Base-by-base conservation (phyloP, 2,888 invertebrate genomes). In the Caenorhabditis panamensis region DNA sequence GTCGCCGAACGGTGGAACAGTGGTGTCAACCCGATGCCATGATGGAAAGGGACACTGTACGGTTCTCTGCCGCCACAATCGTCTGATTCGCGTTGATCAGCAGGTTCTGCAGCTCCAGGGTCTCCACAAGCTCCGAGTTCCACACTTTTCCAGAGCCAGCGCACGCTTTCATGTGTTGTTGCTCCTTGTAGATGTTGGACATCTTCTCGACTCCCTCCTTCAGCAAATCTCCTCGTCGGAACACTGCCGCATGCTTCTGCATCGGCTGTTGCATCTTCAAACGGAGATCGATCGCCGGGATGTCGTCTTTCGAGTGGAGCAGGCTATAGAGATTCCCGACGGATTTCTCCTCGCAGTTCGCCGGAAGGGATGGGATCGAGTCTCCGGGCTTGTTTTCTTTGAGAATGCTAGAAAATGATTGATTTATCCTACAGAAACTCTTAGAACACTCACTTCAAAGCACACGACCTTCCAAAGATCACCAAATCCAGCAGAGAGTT, bases 401-500 rank as follows among this genome's bases (percentile, higher is more conserved):
- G 37, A 84, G 68, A 47, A 86, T 82, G 44, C 83, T 83, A 72
- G 36, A 47, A 22, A 18, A 13, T 36, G 22, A 28, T 59, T 31
- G 18, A 16, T n/a, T 49, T 4, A 37, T 36, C 1, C 36, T 26
- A n/a, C n/a, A n/a, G n/a, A n/a, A 16, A 11, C 18, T 16, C 18
- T 2, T 0, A 44, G 13, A 13, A 61, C 13, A 78, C 82, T 64
- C 24, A 85, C 85, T 86, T 84, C 63, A 86, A 95, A 5, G 97
- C 98, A 92, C 97, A 97, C 20, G 97, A 97, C 88, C 99, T 94
- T 73, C 99, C 99, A 92, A 99, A 99, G 78, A 99, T 96, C 16
- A 99, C 98, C 91, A 99, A 93, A 94, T 99, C 99, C 37, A 99
- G 93, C 84, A 99, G 93, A 0, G 99, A 99, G 93, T 99, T 99